phyloP scores from a whole-genome alignment of 2,888 invertebrate genomes.

The Serripes groenlandicus region DNA sequence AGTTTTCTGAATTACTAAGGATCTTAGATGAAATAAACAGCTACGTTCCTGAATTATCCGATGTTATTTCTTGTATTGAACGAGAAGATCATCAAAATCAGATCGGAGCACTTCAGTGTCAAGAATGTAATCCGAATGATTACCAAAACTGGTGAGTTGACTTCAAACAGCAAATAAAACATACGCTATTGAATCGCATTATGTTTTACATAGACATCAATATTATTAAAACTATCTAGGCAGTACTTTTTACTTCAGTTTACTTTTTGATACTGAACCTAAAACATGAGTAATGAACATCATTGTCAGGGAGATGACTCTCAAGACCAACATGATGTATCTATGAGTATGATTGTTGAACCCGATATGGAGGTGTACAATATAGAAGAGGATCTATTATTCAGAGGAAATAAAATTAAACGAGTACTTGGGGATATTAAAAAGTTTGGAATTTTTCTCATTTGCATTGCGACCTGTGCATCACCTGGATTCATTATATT shows the following conservation, averaged over 20 bases:
- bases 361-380: background rate
- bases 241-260: too few relatives aligned
- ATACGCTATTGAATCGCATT: too few relatives aligned
- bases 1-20: conserved; percentile 26
- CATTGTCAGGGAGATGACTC: background rate
- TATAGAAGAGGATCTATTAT: background rate
- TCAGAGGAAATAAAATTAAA: background rate
- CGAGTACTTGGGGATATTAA: background rate
- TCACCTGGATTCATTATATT: background rate
- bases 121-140: too few relatives aligned
- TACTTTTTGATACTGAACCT: too few relatives aligned
- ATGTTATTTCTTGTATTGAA: background rate
- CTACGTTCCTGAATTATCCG: conserved; percentile 1
- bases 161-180: too few relatives aligned
- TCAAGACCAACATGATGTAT: background rate
- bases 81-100: too few relatives aligned
- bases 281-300: background rate
- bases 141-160: too few relatives aligned
- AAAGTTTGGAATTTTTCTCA: background rate
- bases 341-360: background rate
- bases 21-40: conserved; percentile 17
- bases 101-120: too few relatives aligned
- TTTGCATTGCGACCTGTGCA: background rate
- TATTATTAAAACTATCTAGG: too few relatives aligned
- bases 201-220: too few relatives aligned